Percentiles rank a stretch among this genome's conserved stretches.
These are phyloP conservation scores for Elephantulus edwardii DNA, from an alignment of 2,113 vertebrate genomes.

Conservation along the genomic window DNA sequence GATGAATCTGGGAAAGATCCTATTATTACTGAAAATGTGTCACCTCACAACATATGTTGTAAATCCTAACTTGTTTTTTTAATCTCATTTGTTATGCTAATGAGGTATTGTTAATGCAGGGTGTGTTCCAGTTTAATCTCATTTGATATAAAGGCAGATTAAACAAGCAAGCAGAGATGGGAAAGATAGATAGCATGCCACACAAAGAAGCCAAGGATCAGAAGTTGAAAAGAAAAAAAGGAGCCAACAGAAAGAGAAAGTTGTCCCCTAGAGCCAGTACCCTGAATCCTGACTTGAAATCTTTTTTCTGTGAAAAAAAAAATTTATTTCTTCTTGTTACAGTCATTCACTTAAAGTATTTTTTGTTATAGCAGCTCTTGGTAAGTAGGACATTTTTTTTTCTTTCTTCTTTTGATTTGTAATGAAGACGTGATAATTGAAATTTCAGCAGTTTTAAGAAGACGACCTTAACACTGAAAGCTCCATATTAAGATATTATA, in stretches of 20 bases:
- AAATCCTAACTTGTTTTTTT: neutral
- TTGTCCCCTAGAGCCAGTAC: neutral
- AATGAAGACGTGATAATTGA: neutral
- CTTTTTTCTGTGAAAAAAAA: neutral
- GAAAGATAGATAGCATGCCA: neutral
- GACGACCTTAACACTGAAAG: constrained; percentile 6
- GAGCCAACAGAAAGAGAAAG: neutral
- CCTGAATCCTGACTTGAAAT: neutral
- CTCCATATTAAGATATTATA: neutral
- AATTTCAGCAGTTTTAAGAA: neutral
- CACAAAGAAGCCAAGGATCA: neutral
- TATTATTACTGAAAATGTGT: neutral
- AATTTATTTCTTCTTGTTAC: neutral
- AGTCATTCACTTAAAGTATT: neutral
- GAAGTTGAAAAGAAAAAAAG: neutral
- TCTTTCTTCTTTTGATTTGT: neutral
- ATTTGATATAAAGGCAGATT: neutral
- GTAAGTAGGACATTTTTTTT: neutral
- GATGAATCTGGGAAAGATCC: neutral
- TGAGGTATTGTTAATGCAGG: neutral
- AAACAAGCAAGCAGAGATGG: neutral
- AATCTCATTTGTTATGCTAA: neutral
- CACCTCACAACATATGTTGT: neutral
- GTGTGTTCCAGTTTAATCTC: neutral
- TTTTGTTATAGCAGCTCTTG: neutral